Evolutionary conservation across 1,140 invertebrate genomes (phyloP).

Genomic region (Heliconius hermathena): DNA sequence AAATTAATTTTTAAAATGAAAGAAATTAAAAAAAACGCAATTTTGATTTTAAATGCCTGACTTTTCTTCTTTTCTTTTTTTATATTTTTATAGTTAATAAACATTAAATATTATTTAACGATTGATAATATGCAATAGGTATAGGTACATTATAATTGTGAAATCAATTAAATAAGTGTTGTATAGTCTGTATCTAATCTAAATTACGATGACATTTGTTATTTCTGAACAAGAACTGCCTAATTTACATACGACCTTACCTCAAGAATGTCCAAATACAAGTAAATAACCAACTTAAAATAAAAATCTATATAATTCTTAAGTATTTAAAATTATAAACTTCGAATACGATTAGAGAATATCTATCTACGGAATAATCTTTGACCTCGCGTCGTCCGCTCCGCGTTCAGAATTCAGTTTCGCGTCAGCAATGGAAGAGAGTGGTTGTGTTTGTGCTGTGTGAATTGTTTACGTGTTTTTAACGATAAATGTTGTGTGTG

Average conservation of each 20-base stretch:
- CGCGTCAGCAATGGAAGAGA: slow-evolving; percentile 53
- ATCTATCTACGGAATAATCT: slow-evolving; percentile 38
- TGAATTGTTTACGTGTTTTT: slow-evolving; percentile 60
- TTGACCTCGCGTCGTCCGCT: slow-evolving; percentile 44
- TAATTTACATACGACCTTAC: neutral
- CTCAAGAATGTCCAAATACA: neutral
- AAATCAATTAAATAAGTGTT: neutral
- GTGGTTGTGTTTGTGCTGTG: slow-evolving; percentile 41
- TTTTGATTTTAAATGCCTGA: too few relatives aligned
- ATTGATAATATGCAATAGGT: too few relatives aligned
- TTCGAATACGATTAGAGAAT: neutral
- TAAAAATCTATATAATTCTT: neutral
- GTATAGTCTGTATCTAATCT: too few relatives aligned
- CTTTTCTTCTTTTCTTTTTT: too few relatives aligned
- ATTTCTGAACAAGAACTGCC: neutral
- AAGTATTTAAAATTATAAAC: neutral
- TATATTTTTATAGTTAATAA: too few relatives aligned
- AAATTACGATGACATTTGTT: too few relatives aligned
- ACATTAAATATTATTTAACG: too few relatives aligned
- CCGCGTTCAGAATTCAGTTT: slow-evolving; percentile 45
- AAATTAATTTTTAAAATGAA: too few relatives aligned
- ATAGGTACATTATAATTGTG: too few relatives aligned
- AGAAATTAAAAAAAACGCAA: too few relatives aligned
- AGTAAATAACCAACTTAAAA: neutral
- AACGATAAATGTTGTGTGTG: slow-evolving; percentile 55